Evolutionary conservation across 2,113 vertebrate species (phyloP).

Genomic region (Crotophaga sulcirostris): DNA sequence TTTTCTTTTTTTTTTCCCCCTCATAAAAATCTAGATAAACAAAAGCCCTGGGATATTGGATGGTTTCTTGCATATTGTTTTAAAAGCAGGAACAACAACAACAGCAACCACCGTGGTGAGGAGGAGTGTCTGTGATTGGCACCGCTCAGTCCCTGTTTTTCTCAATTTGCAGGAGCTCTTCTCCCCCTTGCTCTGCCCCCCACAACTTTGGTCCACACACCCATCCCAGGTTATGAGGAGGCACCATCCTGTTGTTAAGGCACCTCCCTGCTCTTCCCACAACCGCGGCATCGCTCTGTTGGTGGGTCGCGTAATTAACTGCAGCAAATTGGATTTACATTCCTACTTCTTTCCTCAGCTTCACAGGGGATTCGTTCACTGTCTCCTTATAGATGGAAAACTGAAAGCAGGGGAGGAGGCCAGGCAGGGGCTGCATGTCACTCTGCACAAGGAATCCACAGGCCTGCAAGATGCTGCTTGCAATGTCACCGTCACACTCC

Average conservation of each 20-base stretch:
- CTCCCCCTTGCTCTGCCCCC: not conserved
- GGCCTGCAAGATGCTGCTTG: accelerated
- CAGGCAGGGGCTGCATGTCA: not conserved
- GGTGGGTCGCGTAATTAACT: not conserved
- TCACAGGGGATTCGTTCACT: not conserved
- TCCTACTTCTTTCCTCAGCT: not conserved
- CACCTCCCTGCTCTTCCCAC: not conserved
- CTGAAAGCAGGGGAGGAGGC: not conserved
- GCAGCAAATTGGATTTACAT: not conserved
- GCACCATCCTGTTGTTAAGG: not conserved
- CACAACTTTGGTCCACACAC: not conserved
- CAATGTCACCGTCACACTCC: not conserved
- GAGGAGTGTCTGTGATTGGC: not conserved
- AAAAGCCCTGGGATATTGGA: constrained; percentile 72
- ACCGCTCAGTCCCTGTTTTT: not conserved
- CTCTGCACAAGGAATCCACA: not conserved
- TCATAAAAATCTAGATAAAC: constrained; percentile 68
- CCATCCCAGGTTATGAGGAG: not conserved
- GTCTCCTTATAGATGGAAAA: not conserved
- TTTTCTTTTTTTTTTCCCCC: not conserved
- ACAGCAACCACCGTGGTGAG: not conserved
- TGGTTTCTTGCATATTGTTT: constrained; percentile 65
- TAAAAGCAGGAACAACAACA: constrained; percentile 63
- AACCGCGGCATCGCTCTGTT: not conserved
- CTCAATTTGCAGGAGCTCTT: not conserved